phyloP scores from a whole-genome alignment of 2,888 invertebrate genomes.

The Dendrolimus houi region DNA sequence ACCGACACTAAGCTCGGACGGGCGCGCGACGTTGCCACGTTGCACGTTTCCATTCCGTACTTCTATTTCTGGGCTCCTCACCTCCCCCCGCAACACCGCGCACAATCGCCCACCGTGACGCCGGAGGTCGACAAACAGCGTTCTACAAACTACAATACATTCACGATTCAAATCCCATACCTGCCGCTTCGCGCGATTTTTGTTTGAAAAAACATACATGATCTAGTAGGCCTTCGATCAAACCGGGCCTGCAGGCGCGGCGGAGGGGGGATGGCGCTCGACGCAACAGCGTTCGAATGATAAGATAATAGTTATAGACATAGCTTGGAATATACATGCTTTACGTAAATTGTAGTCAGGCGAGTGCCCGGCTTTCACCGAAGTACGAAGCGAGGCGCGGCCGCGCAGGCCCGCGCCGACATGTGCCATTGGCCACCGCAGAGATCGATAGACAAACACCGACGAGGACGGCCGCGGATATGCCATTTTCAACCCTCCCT shows the following conservation, averaged over 20 bases:
- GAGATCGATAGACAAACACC: conserved; percentile 80
- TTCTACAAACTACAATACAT: conserved; percentile 50
- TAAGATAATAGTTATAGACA: conserved; percentile 49
- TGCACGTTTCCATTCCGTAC: conserved; percentile 60
- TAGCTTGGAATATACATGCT: conserved; percentile 24
- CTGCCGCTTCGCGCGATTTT: conserved; percentile 34
- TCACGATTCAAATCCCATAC: conserved; percentile 43
- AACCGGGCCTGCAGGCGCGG: conserved; percentile 14
- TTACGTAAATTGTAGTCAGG: conserved; percentile 34
- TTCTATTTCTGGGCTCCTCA: conserved; percentile 67
- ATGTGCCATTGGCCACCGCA: conserved; percentile 79
- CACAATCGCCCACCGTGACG: conserved; percentile 33
- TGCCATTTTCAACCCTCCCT: conserved; percentile 58
- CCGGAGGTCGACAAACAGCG: conserved; percentile 55
- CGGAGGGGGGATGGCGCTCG: conserved; percentile 19
- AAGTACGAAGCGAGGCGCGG: conserved; percentile 49
- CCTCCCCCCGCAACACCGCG: conserved; percentile 26
- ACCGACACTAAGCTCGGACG: conserved; percentile 62
- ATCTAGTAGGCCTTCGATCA: conserved; percentile 39
- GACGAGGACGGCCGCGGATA: conserved; percentile 72
- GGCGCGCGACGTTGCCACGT: conserved; percentile 71
- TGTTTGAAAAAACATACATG: conserved; percentile 41
- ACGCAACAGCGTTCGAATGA: conserved; percentile 41
- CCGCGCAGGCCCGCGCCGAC: conserved; percentile 72
- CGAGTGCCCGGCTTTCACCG: conserved; percentile 67